Evolutionary conservation across 1,140 invertebrate species (phyloP).

Genomic region (Bombus waltoni): DNA sequence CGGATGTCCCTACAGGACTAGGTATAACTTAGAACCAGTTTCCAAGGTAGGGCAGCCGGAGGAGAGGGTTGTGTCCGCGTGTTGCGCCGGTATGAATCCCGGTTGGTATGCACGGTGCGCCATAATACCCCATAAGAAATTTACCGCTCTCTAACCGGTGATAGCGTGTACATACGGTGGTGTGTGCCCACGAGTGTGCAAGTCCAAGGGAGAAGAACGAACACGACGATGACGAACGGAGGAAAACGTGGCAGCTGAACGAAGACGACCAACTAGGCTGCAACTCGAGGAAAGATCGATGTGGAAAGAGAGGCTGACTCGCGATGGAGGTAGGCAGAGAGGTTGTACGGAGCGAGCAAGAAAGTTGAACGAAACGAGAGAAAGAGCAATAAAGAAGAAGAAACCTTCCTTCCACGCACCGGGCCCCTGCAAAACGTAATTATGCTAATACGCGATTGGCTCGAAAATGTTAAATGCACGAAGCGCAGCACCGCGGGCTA

Average conservation of each 20-base stretch:
- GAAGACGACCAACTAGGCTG: conserved; percentile 1
- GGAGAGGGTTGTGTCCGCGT: conserved; percentile 63
- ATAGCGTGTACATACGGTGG: conserved; percentile 61
- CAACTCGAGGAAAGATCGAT: conserved; percentile 46
- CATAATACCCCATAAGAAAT: conserved; percentile 79
- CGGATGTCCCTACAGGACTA: conserved; percentile 36
- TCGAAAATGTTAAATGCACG: conserved; percentile 77
- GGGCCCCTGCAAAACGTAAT: conserved; percentile 77
- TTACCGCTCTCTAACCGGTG: conserved; percentile 76
- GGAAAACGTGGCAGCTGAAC: conserved; percentile 2
- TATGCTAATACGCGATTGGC: conserved; percentile 82
- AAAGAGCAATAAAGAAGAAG: conserved; percentile 25
- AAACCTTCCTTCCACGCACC: conserved; percentile 64
- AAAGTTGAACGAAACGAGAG: conserved; percentile 9
- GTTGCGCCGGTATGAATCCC: conserved; percentile 77
- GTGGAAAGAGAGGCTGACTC: conserved; percentile 3
- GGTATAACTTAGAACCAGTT: conserved; percentile 74
- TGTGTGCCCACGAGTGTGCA: conserved; percentile 34
- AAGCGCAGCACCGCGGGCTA: conserved; percentile 76
- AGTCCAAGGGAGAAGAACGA: conserved; percentile 5
- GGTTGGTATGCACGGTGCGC: conserved; percentile 77
- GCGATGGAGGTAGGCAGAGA: not conserved
- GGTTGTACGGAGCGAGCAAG: conserved; percentile 1
- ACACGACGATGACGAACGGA: not conserved
- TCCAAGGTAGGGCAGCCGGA: conserved; percentile 25